phyloP scores from a whole-genome alignment of 2,113 vertebrate genomes.

The Nesoenas mayeri region DNA sequence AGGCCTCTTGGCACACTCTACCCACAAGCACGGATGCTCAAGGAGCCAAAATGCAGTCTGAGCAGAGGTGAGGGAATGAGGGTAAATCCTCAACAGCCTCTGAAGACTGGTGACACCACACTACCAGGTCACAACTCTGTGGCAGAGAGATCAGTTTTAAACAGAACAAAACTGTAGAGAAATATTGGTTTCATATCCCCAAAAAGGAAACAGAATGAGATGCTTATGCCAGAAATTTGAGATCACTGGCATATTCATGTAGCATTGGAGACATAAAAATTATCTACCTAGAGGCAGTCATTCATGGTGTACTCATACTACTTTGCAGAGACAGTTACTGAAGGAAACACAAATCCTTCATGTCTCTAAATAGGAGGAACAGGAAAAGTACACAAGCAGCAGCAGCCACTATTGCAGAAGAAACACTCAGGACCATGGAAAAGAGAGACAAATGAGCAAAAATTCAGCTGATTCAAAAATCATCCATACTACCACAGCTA shows the following conservation, averaged over 20 bases:
- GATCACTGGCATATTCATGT: background rate
- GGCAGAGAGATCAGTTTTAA: background rate
- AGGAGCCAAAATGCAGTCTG: background rate
- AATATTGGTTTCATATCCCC: background rate
- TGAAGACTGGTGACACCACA: background rate
- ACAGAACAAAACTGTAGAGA: background rate
- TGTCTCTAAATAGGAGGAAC: background rate
- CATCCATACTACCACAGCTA: background rate
- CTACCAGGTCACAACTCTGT: rapidly evolving
- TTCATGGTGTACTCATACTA: background rate
- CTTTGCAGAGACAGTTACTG: rapidly evolving
- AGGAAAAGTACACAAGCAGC: background rate
- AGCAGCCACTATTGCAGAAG: background rate
- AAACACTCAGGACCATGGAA: background rate
- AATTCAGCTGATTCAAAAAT: background rate
- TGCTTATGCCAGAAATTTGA: background rate
- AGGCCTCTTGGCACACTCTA: rapidly evolving
- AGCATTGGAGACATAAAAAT: background rate
- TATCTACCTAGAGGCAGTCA: background rate
- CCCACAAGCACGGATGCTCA: rapidly evolving
- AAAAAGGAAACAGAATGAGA: background rate
- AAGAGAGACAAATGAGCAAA: background rate
- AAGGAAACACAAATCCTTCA: rapidly evolving
- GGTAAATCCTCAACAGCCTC: background rate
- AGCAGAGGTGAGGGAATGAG: background rate